Evolutionary conservation across 1,140 invertebrate species (phyloP).

Genomic region (Sminthurinus signatus): DNA sequence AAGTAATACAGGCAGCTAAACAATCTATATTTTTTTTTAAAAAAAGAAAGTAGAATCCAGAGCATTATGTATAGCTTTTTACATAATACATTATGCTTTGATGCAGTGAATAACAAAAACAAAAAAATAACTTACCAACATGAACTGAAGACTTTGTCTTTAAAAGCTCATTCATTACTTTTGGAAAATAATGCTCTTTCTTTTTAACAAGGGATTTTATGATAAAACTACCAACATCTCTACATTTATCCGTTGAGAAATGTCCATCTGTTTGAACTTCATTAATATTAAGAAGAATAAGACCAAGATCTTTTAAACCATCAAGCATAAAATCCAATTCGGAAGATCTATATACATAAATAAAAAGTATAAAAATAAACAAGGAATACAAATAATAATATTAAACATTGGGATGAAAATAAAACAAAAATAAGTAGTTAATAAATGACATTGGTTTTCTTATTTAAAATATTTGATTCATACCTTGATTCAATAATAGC

Average conservation of each 20-base stretch:
- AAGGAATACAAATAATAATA: neutral
- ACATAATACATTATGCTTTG: constrained; percentile 4
- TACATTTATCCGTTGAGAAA: constrained; percentile 6
- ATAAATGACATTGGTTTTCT: neutral
- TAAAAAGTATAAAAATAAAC: neutral
- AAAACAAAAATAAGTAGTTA: neutral
- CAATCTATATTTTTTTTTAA: constrained; percentile 31
- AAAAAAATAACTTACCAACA: constrained; percentile 25
- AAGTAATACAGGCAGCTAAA: constrained; percentile 20
- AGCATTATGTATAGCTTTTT: neutral
- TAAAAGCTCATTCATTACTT: constrained; percentile 19
- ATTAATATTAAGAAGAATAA: constrained; percentile 17
- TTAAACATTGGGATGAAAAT: neutral
- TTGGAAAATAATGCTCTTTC: constrained; percentile 14
- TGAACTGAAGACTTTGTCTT: constrained; percentile 5
- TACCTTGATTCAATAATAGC: constrained; percentile 11
- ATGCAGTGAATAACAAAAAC: neutral
- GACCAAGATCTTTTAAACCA: constrained; percentile 29
- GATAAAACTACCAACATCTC: constrained; percentile 18
- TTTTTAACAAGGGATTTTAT: constrained; percentile 20
- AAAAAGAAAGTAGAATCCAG: neutral
- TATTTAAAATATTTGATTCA: constrained; percentile 3
- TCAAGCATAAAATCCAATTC: constrained; percentile 33
- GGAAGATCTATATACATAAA: constrained; percentile 13
- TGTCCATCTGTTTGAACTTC: constrained; percentile 6